Evolutionary conservation across 2,113 vertebrate genomes (phyloP).

Genomic region (Mandrillus leucophaeus): DNA sequence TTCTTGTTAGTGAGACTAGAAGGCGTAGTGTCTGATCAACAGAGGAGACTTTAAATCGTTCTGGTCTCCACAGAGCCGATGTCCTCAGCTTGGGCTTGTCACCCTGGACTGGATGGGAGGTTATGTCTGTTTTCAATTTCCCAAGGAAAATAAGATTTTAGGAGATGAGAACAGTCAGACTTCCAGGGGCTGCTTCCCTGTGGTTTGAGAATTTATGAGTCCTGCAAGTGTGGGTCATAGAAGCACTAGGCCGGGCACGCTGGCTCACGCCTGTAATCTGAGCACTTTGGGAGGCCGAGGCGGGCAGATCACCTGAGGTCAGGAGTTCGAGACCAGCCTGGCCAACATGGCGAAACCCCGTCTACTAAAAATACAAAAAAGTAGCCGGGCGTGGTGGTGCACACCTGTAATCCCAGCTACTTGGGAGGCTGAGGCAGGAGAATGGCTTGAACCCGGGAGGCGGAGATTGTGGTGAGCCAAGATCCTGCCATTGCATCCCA

Average conservation of each 20-base stretch:
- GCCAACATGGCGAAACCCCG: too few species aligned
- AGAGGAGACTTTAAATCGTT: not conserved
- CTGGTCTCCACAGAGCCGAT: not conserved
- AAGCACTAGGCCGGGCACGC: not conserved
- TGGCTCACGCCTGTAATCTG: too few species aligned
- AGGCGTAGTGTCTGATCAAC: not conserved
- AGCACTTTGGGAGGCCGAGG: too few species aligned
- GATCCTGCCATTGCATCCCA: too few species aligned
- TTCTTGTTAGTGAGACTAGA: slow-evolving; percentile 16
- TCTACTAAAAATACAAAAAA: too few species aligned
- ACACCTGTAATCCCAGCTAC: too few species aligned
- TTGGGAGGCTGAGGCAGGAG: too few species aligned
- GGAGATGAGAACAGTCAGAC: not conserved
- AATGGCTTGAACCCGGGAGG: too few species aligned
- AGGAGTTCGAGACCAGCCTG: too few species aligned
- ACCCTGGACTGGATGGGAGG: not conserved
- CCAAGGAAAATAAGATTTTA: not conserved
- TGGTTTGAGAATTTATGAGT: not conserved
- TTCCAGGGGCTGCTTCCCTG: not conserved
- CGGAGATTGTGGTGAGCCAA: too few species aligned
- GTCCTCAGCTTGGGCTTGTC: not conserved
- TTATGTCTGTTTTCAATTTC: not conserved
- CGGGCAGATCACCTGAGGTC: too few species aligned
- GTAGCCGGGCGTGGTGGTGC: too few species aligned
- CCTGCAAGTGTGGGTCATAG: not conserved